Evolutionary conservation across 2,113 vertebrate species (phyloP).

Genomic region (Ginglymostoma cirratum): DNA sequence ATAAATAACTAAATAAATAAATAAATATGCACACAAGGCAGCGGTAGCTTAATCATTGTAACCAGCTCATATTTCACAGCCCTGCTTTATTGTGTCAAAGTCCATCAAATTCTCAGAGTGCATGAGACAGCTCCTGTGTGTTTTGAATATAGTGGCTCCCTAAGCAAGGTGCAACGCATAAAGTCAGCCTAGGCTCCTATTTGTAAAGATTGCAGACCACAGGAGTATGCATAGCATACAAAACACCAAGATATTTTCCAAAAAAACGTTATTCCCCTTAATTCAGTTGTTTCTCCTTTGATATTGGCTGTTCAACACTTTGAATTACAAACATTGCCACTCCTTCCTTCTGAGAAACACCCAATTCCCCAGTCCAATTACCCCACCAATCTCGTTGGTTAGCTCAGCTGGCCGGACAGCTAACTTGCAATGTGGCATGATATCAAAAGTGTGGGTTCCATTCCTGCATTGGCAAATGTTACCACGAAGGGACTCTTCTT

Average conservation of each 20-base stretch:
- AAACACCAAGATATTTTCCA: background rate
- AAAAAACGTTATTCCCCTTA: background rate
- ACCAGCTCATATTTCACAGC: background rate
- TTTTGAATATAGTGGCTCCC: background rate
- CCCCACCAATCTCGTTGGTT: no score
- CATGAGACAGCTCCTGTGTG: background rate
- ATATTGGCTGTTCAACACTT: background rate
- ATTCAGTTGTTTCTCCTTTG: background rate
- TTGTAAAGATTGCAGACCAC: background rate
- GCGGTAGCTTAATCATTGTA: background rate
- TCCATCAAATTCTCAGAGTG: background rate
- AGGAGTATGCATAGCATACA: background rate
- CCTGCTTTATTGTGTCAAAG: background rate
- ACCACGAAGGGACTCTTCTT: no score
- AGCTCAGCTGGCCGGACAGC: no score
- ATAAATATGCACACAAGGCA: background rate
- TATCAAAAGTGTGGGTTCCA: no score
- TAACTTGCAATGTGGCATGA: no score
- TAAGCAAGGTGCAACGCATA: background rate
- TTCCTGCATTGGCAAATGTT: no score
- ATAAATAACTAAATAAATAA: conserved; percentile 18
- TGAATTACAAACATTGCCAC: background rate
- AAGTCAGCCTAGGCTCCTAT: background rate
- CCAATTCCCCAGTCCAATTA: background rate
- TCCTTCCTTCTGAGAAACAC: background rate